These are phyloP conservation scores for Chelonus formosanus DNA, from an alignment of 2,888 invertebrate genomes.

Conservation along the genomic window DNA sequence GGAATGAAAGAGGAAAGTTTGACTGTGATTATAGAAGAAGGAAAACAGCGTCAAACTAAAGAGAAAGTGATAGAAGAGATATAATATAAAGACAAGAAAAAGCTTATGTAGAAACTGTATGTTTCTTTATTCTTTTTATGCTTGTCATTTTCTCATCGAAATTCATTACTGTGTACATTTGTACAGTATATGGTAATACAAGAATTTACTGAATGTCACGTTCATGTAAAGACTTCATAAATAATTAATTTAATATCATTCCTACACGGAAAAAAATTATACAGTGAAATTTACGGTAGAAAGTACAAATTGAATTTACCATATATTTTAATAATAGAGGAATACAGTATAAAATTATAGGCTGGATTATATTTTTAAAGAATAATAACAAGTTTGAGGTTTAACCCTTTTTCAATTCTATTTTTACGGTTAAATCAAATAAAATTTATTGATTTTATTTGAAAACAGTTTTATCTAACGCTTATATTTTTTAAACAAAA, in stretches of 20 bases:
- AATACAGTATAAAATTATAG: too few species aligned
- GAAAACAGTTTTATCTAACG: too few species aligned
- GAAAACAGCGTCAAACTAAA: constrained; percentile 19
- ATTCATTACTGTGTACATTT: neutral
- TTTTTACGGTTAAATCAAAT: too few species aligned
- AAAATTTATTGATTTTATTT: too few species aligned
- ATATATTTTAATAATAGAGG: too few species aligned
- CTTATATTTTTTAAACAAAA: too few species aligned
- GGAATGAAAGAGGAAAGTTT: constrained; percentile 36
- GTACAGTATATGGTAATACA: neutral
- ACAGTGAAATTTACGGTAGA: neutral
- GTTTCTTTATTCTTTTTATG: constrained; percentile 3
- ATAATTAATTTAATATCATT: neutral
- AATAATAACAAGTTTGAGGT: too few species aligned
- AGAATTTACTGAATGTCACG: constrained; percentile 2
- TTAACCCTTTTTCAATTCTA: too few species aligned
- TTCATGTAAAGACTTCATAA: constrained; percentile 1
- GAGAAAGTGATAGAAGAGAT: constrained; percentile 29
- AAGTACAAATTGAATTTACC: too few species aligned
- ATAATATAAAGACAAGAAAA: neutral
- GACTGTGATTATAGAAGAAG: constrained; percentile 39
- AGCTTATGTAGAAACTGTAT: neutral
- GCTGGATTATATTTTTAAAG: too few species aligned
- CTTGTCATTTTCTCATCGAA: neutral
- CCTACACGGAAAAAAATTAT: neutral